These are phyloP conservation scores for Colaptes auratus DNA, from an alignment of 2,113 vertebrate genomes.

Conservation along the genomic window DNA sequence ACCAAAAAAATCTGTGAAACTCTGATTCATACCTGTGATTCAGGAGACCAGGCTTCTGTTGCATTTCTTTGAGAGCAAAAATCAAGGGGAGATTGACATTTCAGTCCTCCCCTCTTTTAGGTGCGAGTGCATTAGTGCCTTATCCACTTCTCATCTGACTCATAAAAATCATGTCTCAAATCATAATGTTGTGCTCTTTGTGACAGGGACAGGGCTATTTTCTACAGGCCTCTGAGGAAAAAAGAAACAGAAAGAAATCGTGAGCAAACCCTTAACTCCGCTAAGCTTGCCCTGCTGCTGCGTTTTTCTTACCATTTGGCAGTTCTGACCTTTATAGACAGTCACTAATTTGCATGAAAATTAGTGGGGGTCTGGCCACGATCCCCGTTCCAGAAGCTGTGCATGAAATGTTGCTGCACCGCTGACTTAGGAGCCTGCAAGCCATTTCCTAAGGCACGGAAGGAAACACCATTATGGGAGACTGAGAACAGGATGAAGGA, in stretches of 20 bases:
- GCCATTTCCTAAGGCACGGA: not conserved
- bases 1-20: not conserved
- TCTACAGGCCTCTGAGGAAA: not conserved
- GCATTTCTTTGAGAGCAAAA: slow-evolving; percentile 16
- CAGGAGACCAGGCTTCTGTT: slow-evolving; percentile 18
- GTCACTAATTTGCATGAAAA: slow-evolving; percentile 11
- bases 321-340: slow-evolving; percentile 9
- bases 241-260: not conserved
- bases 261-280: not conserved
- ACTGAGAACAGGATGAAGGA: not conserved
- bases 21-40: slow-evolving; percentile 41
- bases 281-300: not conserved
- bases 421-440: not conserved
- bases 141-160: slow-evolving; percentile 55
- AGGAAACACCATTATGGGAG: not conserved
- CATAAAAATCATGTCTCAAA: slow-evolving; percentile 53
- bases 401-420: not conserved
- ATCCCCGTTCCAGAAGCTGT: not conserved
- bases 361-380: not conserved
- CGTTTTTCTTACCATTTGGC: not conserved
- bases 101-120: not conserved
- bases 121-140: slow-evolving; percentile 16
- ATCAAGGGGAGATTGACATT: slow-evolving; percentile 37
- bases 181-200: slow-evolving; percentile 16
- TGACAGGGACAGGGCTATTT: not conserved